Conservation (phyloP, 2,888 invertebrate species). For the Melanchra persicariae region DNA sequence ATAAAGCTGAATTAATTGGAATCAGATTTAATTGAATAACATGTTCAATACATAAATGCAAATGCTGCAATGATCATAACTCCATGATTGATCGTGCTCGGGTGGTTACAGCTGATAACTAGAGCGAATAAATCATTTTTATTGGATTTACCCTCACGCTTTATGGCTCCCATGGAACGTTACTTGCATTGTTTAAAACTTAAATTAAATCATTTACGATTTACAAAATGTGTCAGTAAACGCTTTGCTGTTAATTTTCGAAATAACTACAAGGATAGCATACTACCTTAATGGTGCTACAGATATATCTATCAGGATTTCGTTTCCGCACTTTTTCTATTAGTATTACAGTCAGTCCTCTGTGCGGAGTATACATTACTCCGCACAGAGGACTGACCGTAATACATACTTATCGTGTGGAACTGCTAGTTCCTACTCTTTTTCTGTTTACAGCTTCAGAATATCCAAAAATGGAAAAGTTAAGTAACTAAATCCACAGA, state of each 20-base stretch:
- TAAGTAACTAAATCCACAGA: no score
- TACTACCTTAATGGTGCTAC: background rate
- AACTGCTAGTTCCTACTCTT: no score
- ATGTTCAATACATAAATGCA: conserved; percentile 22
- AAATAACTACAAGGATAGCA: background rate
- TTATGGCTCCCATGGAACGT: conserved; percentile 39
- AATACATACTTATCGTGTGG: no score
- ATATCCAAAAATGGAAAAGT: no score
- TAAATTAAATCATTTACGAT: conserved; percentile 35
- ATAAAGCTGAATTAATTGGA: conserved; percentile 39
- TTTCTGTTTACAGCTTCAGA: no score
- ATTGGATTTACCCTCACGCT: conserved; percentile 41
- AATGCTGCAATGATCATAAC: conserved; percentile 43
- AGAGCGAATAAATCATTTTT: conserved; percentile 50
- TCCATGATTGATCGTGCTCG: conserved; percentile 43
- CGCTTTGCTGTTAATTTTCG: background rate
- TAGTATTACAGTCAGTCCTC: no score
- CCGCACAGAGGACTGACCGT: no score
- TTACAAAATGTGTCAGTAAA: conserved; percentile 22
- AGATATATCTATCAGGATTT: no score
- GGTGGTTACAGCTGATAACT: conserved; percentile 48
- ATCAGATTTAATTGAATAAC: conserved; percentile 43
- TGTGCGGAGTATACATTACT: no score
- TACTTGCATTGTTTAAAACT: conserved; percentile 31
- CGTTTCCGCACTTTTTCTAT: no score